Percentiles rank a stretch among this genome's conserved stretches.
phyloP scores from a whole-genome alignment of 2,888 invertebrate species.

The Anarsia innoxiella region DNA sequence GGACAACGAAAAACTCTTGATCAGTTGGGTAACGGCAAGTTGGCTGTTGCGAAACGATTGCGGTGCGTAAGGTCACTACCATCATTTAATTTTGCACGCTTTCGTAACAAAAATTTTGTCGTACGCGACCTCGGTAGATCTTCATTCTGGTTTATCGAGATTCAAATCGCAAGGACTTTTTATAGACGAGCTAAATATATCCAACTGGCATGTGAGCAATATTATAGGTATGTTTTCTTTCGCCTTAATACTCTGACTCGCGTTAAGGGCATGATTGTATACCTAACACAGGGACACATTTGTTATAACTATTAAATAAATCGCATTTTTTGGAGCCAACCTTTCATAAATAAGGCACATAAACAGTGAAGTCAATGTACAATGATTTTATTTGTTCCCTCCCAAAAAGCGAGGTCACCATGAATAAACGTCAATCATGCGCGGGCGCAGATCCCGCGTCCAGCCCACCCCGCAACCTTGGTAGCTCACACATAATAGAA shows the following conservation, averaged over 20 bases:
- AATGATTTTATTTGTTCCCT: too few relatives aligned
- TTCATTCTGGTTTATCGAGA: neutral
- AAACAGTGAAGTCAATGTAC: too few relatives aligned
- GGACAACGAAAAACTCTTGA: slow-evolving; percentile 28
- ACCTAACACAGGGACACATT: too few relatives aligned
- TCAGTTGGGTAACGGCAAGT: slow-evolving; percentile 37
- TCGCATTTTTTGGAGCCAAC: too few relatives aligned
- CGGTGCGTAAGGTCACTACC: slow-evolving; percentile 64
- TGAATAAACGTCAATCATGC: slow-evolving; percentile 27
- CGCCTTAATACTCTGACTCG: too few relatives aligned
- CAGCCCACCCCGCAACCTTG: slow-evolving; percentile 38
- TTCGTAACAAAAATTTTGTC: slow-evolving; percentile 37
- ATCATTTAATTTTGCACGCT: slow-evolving; percentile 65
- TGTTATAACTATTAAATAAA: too few relatives aligned
- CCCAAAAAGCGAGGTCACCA: slow-evolving; percentile 21
- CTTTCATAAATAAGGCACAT: too few relatives aligned
- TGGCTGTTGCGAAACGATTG: slow-evolving; percentile 44
- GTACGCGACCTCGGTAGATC: slow-evolving; percentile 10
- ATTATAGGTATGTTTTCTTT: too few relatives aligned
- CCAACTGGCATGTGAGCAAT: too few relatives aligned
- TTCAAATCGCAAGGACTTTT: too few relatives aligned
- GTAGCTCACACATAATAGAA: slow-evolving; percentile 4
- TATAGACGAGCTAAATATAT: too few relatives aligned
- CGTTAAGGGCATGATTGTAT: too few relatives aligned
- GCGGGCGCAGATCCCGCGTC: slow-evolving; percentile 23